Evolutionary conservation across 2,113 vertebrate species (phyloP), one percentile per base, ranked within the genome.

Genomic region (Nesoenas mayeri): DNA sequence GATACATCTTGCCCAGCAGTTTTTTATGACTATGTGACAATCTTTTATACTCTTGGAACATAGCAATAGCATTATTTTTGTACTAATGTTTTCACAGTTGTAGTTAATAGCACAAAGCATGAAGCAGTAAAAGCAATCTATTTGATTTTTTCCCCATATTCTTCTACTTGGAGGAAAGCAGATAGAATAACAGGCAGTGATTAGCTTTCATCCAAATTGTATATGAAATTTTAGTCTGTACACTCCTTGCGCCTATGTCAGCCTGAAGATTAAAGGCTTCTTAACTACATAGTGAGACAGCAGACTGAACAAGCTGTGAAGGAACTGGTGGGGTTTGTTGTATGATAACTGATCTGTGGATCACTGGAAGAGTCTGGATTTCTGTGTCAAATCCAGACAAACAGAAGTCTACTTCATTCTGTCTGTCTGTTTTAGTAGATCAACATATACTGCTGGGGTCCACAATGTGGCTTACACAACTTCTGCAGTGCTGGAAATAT

Each of bases 241-340:
- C 79, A 44, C 56, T 94, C 79, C 48, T 84, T 88, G 60, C 3
- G 0, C 34, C 77, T 78, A 6, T 92, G 95, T 95, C 95, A 95
- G 54, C 61, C 64, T 51, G 77, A 77, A 93, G 88, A 96, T 95
- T 78, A 97, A 96, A 96, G 95, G 19, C 85, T 93, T 62, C 69
- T 85, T 93, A 88, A 86, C 48, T 88, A 36, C 48, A 40, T 1
- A 74, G 90, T 92, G 90, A 72, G 71, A 85, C 42, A 83, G 56
- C 32, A 88, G 47, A 57, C 79, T 96, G 81, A 94, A 81, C 79
- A 85, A 91, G 58, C 78, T 94, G 80, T 72, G 70, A 87, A 89
- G 66, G 60, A 80, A n/a, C 51, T 79, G 64, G n/a, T 86, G 60
- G 62, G 32, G 42, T 93, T 88, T 91, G 60, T 44, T 82, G 25